Conservation (phyloP, 2,113 vertebrate genomes). For the Microtus oregoni region DNA sequence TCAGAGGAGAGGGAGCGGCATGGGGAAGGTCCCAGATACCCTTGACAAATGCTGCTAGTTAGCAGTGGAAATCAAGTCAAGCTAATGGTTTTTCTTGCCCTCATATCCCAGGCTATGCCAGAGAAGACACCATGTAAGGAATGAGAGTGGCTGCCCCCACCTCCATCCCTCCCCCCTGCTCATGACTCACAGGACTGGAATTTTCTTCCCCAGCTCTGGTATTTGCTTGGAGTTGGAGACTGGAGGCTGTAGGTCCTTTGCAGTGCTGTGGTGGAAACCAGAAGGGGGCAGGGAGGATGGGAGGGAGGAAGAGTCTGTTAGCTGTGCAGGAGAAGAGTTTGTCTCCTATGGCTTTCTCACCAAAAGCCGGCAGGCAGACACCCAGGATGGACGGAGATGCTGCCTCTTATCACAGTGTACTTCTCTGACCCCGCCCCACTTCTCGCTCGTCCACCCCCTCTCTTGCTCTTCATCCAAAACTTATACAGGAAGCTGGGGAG, state of each 20-base stretch:
- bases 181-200: slow-evolving; percentile 86
- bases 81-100: not conserved
- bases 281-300: not conserved
- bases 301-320: not conserved
- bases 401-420: not conserved
- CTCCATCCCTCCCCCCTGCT: not conserved
- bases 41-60: not conserved
- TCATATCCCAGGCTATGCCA: not conserved
- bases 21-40: not conserved
- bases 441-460: not conserved
- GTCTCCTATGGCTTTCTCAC: not conserved
- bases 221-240: slow-evolving; percentile 74
- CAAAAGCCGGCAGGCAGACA: not conserved
- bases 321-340: not conserved
- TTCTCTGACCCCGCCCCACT: not conserved
- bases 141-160: not conserved
- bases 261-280: slow-evolving; percentile 76
- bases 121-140: slow-evolving; percentile 49
- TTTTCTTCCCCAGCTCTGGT: slow-evolving; percentile 86
- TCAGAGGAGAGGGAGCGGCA: not conserved
- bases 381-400: not conserved
- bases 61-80: not conserved
- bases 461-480: not conserved
- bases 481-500: not conserved
- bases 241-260: slow-evolving; percentile 84